Evolutionary conservation across 2,797 vertebrate genomes (phyloP), one percentile per base, ranked within the genome.

Genomic region (Vultur gryphus): DNA sequence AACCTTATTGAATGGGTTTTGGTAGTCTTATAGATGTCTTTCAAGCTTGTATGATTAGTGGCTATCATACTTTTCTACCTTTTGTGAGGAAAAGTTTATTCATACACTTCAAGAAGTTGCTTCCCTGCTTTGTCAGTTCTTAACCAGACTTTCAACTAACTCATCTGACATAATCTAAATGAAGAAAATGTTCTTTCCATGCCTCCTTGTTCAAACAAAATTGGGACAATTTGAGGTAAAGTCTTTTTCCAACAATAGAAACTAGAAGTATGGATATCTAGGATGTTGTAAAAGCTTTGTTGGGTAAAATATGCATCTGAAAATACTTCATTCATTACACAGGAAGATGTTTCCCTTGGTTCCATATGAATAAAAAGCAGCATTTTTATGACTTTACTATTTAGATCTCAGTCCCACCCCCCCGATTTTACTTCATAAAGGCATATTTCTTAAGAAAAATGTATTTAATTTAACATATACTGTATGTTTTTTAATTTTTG

Each of bases 21-120:
- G 37, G 25, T 43, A 16, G 3, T 9, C 26, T 31, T 44, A 19
- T 0, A 11, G 19, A 1, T 41, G 5, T 4, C 9, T 46, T 54
- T 64, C 12, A 89, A 21, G 33, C 18, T 20, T 18, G 2, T 24
- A 35, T 62, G 35, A 8, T 54, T 65, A 41, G 25, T 4, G 16
- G 0, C 18, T 80, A 24, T 77, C 6, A 9, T 7, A 2, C 1
- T 84, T 72, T n/a, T 16, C 29, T 49, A 3, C 16, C 7, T 71
- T 71, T 35, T 43, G 3, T 16, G 7, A 59, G 46, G 75, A 39
- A 23, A 67, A 44, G 28, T 43, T 67, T 14, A 1, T 79, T 76
- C 5, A 10, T 11, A 8, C 5, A 12, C 16, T 26, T 46, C 37
- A 33, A 43, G 76, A 43, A 82, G 10, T 66, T 62, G 7, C 8